phyloP scores from a whole-genome alignment of 2,113 vertebrate genomes.

The Perccottus glenii region DNA sequence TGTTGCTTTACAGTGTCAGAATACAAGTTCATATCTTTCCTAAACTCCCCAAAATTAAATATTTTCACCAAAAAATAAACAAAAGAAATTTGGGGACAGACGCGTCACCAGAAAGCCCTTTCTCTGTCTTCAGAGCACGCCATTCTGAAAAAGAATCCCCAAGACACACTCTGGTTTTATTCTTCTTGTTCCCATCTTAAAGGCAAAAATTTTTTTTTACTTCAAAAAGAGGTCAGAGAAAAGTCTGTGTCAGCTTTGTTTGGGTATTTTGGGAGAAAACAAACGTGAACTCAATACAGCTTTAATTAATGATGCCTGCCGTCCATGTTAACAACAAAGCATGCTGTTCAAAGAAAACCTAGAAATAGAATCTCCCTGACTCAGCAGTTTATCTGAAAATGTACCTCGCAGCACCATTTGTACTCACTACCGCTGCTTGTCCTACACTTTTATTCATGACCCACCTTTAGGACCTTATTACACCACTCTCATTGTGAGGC shows the following conservation, averaged over 20 bases:
- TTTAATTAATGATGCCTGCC: slow-evolving; percentile 1
- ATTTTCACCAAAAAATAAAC: no score
- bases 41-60: no score
- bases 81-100: no score
- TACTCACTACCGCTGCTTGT: not conserved
- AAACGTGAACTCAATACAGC: not conserved
- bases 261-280: slow-evolving; percentile 1
- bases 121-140: no score
- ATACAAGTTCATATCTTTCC: no score
- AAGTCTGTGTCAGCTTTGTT: not conserved
- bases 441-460: slow-evolving; percentile 19
- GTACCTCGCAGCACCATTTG: not conserved
- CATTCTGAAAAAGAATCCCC: no score
- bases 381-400: slow-evolving; percentile 23
- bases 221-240: not conserved
- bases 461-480: slow-evolving; percentile 9
- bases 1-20: no score
- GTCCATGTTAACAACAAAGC: slow-evolving; percentile 4
- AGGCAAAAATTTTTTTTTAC: not conserved
- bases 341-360: not conserved
- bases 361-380: not conserved
- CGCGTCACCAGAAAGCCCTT: no score
- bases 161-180: not conserved
- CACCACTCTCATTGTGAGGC: slow-evolving; percentile 12
- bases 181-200: not conserved